These are phyloP conservation scores for Pachydiplax longipennis DNA, from an alignment of 2,888 invertebrate genomes.

Conservation along the genomic window DNA sequence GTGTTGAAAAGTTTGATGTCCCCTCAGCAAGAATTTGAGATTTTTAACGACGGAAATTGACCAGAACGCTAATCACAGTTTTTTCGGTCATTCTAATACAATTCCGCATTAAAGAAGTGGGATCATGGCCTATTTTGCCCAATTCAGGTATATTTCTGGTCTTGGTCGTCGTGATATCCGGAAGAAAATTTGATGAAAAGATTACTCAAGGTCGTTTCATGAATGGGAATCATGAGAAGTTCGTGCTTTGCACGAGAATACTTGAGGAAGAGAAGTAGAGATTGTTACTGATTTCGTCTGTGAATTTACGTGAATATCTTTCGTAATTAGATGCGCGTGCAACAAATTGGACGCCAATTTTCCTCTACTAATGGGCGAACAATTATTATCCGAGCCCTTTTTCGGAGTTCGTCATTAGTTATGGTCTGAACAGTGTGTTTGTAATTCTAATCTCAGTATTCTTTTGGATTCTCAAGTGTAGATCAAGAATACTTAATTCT, in stretches of 20 bases:
- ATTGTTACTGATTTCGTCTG: not conserved
- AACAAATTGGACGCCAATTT: not conserved
- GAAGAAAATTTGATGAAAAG: not conserved
- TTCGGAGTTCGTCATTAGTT: not conserved
- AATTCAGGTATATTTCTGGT: not conserved
- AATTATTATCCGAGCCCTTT: not conserved
- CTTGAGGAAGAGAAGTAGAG: not conserved
- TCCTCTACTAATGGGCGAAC: not conserved
- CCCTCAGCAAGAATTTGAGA: not conserved
- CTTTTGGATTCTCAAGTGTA: too few species aligned
- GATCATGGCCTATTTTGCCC: not conserved
- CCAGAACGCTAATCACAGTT: conserved; percentile 2
- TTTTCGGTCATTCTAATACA: not conserved
- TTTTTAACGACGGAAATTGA: not conserved
- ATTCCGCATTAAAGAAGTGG: not conserved
- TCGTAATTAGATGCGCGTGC: not conserved
- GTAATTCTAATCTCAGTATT: too few species aligned
- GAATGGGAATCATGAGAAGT: not conserved
- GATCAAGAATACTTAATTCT: too few species aligned
- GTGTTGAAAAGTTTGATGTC: not conserved
- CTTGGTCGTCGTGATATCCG: not conserved
- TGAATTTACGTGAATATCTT: not conserved
- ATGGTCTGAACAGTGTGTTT: too few species aligned
- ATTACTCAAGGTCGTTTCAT: not conserved
- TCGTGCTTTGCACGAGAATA: not conserved